Evolutionary conservation across 2,113 vertebrate species (phyloP).

Genomic region (Labrus mixtus): DNA sequence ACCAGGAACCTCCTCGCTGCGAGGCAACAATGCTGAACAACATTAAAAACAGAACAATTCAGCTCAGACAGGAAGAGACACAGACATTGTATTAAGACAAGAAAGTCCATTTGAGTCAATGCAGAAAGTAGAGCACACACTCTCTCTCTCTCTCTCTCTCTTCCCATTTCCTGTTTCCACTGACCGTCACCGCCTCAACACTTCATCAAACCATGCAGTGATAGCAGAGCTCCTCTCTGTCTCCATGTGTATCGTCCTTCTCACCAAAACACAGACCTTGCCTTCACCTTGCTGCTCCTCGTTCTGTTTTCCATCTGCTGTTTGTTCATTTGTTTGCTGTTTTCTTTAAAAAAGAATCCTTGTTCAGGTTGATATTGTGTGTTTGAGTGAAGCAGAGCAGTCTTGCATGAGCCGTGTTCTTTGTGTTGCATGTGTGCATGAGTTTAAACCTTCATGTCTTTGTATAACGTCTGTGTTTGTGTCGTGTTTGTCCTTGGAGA

Average conservation of each 20-base stretch:
- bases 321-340: conserved; percentile 8
- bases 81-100: too few relatives aligned
- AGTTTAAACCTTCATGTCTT: conserved; percentile 16
- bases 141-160: too few relatives aligned
- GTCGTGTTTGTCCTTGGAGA: conserved; percentile 11
- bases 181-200: background rate
- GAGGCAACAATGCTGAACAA: too few relatives aligned
- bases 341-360: background rate
- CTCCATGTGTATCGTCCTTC: conserved; percentile 4
- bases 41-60: too few relatives aligned
- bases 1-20: too few relatives aligned
- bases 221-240: background rate
- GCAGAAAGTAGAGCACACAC: too few relatives aligned
- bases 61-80: too few relatives aligned
- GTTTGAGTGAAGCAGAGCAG: background rate
- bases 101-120: too few relatives aligned
- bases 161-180: too few relatives aligned
- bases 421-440: conserved; percentile 3
- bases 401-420: background rate
- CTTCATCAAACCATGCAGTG: background rate
- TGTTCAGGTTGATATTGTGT: fast-evolving
- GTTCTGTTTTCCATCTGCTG: background rate
- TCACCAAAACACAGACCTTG: background rate
- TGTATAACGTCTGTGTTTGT: background rate
- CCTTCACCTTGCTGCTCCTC: background rate